Evolutionary conservation across 2,888 invertebrate genomes (phyloP).

Genomic region (Melanophora roralis): DNA sequence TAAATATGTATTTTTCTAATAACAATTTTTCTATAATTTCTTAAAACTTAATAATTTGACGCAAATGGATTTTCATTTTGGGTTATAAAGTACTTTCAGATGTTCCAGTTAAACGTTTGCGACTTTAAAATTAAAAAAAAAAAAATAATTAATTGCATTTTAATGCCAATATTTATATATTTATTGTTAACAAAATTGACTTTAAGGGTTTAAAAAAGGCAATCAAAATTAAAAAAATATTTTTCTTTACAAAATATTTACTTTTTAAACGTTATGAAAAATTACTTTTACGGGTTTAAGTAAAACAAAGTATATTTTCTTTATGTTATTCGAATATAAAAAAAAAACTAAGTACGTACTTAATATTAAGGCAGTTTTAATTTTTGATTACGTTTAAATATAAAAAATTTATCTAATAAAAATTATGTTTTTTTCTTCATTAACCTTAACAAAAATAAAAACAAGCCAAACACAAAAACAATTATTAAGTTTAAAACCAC

Average conservation of each 20-base stretch:
- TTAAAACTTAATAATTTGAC: background rate
- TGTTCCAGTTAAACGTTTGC: slow-evolving; percentile 37
- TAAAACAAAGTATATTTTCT: background rate
- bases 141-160: background rate
- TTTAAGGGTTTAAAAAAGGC: too few species aligned
- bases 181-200: background rate
- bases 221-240: too few species aligned
- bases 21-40: slow-evolving; percentile 21
- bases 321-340: background rate
- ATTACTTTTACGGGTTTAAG: background rate
- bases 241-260: background rate
- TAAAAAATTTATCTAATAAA: too few species aligned
- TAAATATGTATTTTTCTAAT: background rate
- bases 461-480: background rate
- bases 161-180: too few species aligned
- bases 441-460: background rate
- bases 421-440: too few species aligned
- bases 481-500: background rate
- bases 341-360: slow-evolving; percentile 8
- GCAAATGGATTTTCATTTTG: background rate
- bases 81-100: slow-evolving; percentile 38
- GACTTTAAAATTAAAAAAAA: slow-evolving; percentile 42
- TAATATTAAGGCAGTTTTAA: slow-evolving; percentile 3
- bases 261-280: background rate
- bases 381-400: too few species aligned